phyloP scores from a whole-genome alignment of 2,113 vertebrate species.

The Amphiprion ocellaris region DNA sequence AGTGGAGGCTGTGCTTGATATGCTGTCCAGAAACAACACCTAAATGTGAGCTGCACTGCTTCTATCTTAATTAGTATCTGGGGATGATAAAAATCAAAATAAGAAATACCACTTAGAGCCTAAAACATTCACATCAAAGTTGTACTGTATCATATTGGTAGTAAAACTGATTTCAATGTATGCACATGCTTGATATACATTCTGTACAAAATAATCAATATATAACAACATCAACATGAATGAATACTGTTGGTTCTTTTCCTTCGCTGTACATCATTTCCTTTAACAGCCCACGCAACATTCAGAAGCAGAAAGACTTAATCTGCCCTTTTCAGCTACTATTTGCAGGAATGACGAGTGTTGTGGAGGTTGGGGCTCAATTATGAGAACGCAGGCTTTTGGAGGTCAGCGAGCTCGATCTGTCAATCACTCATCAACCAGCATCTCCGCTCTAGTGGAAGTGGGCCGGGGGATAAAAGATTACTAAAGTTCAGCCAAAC shows the following conservation, averaged over 20 bases:
- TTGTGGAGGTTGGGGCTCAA: constrained; percentile 12
- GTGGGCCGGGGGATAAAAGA: background rate
- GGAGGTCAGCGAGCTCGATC: constrained; percentile 39
- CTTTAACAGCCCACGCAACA: constrained; percentile 12
- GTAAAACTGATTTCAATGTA: constrained; percentile 73
- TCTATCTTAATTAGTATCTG: constrained; percentile 1
- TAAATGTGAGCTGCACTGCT: constrained; percentile 1
- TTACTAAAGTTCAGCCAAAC: constrained; percentile 5
- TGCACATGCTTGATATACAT: constrained; percentile 83
- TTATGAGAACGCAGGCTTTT: constrained; percentile 15
- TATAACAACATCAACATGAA: constrained; percentile 72
- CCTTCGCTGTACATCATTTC: constrained; percentile 50
- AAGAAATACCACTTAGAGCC: constrained; percentile 35
- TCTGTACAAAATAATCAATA: constrained; percentile 80
- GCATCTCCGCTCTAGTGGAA: background rate
- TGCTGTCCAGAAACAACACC: constrained; percentile 13
- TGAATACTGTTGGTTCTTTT: constrained; percentile 72
- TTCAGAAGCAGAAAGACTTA: constrained; percentile 16
- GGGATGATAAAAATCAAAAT: background rate
- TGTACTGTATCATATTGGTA: constrained; percentile 62
- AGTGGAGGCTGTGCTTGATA: background rate
- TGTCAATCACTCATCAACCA: constrained; percentile 31
- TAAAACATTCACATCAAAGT: constrained; percentile 60
- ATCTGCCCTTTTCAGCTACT: constrained; percentile 29
- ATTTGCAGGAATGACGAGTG: constrained; percentile 19